Evolutionary conservation across 2,888 invertebrate species (phyloP).

Genomic region (Oxyteleia sp.): DNA sequence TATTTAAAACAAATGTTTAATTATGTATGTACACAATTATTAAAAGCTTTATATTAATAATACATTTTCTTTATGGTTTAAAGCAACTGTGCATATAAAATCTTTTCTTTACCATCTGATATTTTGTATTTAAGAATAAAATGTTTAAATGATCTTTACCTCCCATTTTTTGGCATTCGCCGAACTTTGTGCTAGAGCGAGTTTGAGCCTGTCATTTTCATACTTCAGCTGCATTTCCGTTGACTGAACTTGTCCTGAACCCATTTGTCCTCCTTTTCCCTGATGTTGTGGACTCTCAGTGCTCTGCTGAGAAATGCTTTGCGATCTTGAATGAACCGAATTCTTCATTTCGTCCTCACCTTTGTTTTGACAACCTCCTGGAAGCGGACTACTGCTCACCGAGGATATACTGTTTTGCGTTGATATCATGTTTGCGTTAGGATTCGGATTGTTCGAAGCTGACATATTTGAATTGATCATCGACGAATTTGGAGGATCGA

Average conservation of each 20-base stretch:
- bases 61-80: too few species aligned
- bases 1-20: too few species aligned
- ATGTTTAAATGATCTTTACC: too few species aligned
- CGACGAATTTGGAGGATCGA: slow-evolving; percentile 89
- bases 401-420: slow-evolving; percentile 86
- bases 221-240: slow-evolving; percentile 96
- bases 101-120: too few species aligned
- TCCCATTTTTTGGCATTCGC: slow-evolving; percentile 99
- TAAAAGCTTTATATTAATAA: too few species aligned
- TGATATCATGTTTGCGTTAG: slow-evolving; percentile 86
- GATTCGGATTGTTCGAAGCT: slow-evolving; percentile 86
- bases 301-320: slow-evolving; percentile 85
- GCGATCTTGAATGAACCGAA: slow-evolving; percentile 86
- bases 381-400: slow-evolving; percentile 86
- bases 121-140: too few species aligned
- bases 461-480: slow-evolving; percentile 87
- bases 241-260: slow-evolving; percentile 85
- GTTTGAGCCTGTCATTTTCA: slow-evolving; percentile 98
- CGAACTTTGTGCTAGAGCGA: slow-evolving; percentile 98
- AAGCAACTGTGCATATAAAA: too few species aligned
- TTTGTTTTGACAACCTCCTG: slow-evolving; percentile 84
- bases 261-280: slow-evolving; percentile 83
- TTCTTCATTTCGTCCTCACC: slow-evolving; percentile 86
- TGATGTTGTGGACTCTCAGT: slow-evolving; percentile 91
- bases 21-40: too few species aligned